Evolutionary conservation across 2,888 invertebrate species (phyloP), one percentile per base, ranked within the genome.

Genomic region (Polydesmus complanatus): DNA sequence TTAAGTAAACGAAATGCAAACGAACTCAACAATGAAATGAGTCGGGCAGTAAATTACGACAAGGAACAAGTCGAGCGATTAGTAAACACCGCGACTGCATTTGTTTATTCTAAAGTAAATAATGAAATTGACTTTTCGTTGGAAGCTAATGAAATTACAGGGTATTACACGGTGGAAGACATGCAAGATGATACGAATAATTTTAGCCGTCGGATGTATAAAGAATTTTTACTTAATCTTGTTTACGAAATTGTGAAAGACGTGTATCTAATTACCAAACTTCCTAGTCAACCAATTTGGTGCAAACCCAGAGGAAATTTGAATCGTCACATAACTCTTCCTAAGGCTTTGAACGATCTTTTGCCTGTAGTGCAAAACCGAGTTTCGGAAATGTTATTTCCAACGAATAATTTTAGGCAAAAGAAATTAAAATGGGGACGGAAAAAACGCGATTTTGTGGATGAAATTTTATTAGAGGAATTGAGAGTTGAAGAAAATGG

Each of bases 391-490:
- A 71, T 77, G 54, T 80, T 79, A 64, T 63, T 77, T 77, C 74
- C 74, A 37, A 65, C 77, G 58, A 72, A 77, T 65, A 77, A 79
- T 64, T 79, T 83, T 70, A 79, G 79, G 69, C 72, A 2, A 8
- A n/a, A 78, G 67, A 78, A 80, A 1, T 78, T 80, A 68, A 78
- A 80, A 63, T 82, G 83, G 78, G 81, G 81, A 64, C 75, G 80
- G 22, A 83, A 83, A 67, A 81, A 82, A 66, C 73, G 81, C 52
- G 85, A 86, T 70, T 78, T 81, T 64, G 84, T 86, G 1, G 86
- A 87, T 69, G 83, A 83, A 68, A 78, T 86, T 61, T 74, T 86
- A 60, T 81, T 85, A 27, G 77, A 81, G 61, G 86, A 86, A 72
- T 78, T 83, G 56, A 82, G 81, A 66, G 81, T 81, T 57, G 86